Evolutionary conservation across 2,797 vertebrate species (phyloP).

Genomic region (Silurus aristotelis): DNA sequence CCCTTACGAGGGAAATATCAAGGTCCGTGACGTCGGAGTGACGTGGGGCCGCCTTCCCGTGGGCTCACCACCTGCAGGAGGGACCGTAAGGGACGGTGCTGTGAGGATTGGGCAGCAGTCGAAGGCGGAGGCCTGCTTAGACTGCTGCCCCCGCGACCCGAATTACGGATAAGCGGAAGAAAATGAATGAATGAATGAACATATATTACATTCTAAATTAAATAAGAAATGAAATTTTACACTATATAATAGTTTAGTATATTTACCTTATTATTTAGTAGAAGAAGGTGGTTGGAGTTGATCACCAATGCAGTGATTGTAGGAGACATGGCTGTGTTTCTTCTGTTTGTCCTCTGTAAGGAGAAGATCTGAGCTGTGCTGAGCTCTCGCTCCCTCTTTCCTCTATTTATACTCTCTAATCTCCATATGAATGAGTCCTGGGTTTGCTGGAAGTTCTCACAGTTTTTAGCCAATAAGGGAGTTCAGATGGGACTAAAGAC

Average conservation of each 20-base stretch:
- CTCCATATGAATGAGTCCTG: constrained; percentile 85
- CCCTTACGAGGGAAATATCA: no score
- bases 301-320: constrained; percentile 65
- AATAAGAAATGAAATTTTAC: not conserved
- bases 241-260: not conserved
- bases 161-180: no score
- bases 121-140: no score
- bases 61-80: no score
- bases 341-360: constrained; percentile 56
- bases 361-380: constrained; percentile 65
- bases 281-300: constrained; percentile 69
- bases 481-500: constrained; percentile 39
- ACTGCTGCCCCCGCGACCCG: no score
- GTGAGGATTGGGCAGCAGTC: no score
- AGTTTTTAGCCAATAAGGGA: constrained; percentile 84
- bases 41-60: no score
- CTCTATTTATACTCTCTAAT: constrained; percentile 82
- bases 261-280: constrained; percentile 77
- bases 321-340: constrained; percentile 74
- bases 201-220: not conserved
- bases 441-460: constrained; percentile 88
- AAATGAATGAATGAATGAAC: no score
- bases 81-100: no score
- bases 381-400: constrained; percentile 52
- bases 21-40: no score